phyloP scores from a whole-genome alignment of 2,888 invertebrate species.

The Eupithecia subumbrata region DNA sequence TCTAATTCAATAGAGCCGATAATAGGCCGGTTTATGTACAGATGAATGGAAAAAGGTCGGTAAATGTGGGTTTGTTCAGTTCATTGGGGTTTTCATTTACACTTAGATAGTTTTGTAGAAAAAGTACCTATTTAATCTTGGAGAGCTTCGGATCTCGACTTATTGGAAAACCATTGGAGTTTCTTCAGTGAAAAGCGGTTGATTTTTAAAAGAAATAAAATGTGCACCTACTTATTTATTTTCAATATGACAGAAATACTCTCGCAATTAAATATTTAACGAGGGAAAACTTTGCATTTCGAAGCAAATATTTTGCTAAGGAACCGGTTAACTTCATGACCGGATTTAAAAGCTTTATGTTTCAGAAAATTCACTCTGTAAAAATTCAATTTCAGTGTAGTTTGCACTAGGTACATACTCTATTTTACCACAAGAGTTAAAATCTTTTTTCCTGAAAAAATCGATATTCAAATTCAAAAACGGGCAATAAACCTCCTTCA shows the following conservation, averaged over 20 bases:
- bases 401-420: neutral
- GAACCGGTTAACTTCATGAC: neutral
- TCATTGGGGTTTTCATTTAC: conserved; percentile 32
- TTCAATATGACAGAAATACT: conserved; percentile 1
- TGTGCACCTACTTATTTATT: neutral
- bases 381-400: neutral
- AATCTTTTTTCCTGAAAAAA: neutral
- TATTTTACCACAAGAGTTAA: neutral
- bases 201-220: neutral
- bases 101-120: conserved; percentile 24
- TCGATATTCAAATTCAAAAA: neutral
- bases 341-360: neutral
- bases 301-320: conserved; percentile 2
- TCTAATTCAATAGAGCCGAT: neutral
- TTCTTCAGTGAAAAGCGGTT: neutral
- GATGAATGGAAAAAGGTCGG: conserved; percentile 20
- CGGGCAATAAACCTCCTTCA: neutral
- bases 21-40: conserved; percentile 17
- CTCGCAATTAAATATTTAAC: neutral
- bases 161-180: conserved; percentile 20
- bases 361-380: neutral
- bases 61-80: conserved; percentile 25
- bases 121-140: conserved; percentile 23
- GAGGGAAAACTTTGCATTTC: conserved; percentile 1
- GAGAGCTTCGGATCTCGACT: conserved; percentile 8